Evolutionary conservation across 2,888 invertebrate species (phyloP), one percentile per base, ranked within the genome.

Genomic region (Dromius quadrimaculatus): DNA sequence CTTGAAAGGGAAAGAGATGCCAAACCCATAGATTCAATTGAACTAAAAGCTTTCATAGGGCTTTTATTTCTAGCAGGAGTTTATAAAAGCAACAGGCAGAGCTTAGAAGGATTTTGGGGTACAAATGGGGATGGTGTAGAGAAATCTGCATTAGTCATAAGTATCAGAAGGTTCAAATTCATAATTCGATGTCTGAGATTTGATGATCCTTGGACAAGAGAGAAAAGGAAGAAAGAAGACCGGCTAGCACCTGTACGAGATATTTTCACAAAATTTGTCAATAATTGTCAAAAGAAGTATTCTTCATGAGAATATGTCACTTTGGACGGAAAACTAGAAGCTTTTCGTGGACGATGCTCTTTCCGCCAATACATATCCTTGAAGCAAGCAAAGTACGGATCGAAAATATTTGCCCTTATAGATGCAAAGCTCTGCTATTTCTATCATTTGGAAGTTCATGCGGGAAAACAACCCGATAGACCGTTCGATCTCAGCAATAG

Each of bases 341-440:
- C 71, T 47, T 77, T 77, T 61, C 72, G 76, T 69, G 76, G 74
- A 32, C 69, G 74, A n/a, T 79, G 78, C 64, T 28, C 15, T n/a
- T 77, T 77, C 71, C 50, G 73, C 15, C 75, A 77, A 71, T 79
- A 78, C 68, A 78, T 79, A 22, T 76, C 78, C 8, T 73, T 72
- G 17, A 78, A 79, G 72, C 77, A 78, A 23, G 73, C 61, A 8
- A 77, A 77, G 64, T 77, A 77, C 68, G 75, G 76, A 4, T 72
- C 78, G 11, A 77, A 79, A 75, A 73, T 73, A 19, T 75, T 71
- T 71, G 74, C 75, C 3, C 22, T 74, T 11, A 50, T 41, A 17
- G 74, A 75, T 72, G 71, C 73, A 22, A 72, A 74, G 54, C 20
- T 66, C 5, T 74, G 62, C 61, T 74, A 75, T 61, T 71, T 72